Evolutionary conservation across 2,888 invertebrate species (phyloP), one percentile per base, ranked within the genome.

Genomic region (Sphecodes monilicornis): DNA sequence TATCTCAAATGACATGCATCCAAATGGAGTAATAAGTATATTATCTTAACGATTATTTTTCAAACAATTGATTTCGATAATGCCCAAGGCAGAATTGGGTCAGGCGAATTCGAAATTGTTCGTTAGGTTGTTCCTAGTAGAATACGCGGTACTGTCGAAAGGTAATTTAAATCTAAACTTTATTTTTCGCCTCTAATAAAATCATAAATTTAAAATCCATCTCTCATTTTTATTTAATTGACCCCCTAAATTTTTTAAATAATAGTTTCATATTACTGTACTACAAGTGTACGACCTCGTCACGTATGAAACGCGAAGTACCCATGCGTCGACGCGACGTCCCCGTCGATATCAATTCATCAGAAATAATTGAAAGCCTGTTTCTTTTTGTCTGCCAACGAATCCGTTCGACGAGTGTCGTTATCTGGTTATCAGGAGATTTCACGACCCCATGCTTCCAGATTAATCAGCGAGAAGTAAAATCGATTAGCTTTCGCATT

Each of bases 311-410:
- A 75, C 60, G 29, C 60, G 64, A 75, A 41, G 75, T 66, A 76
- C 26, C 74, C 26, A 60, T 60, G 54, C 73, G 39, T 75, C 75
- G 1, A 54, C 54, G 54, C 75, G 1, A 54, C 54, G 54, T 54
- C 54, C 54, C 54, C 54, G 16, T 18, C 64, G 75, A 4, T 76
- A 76, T 66, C 75, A 64, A 76, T 76, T 76, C 75, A 64, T 66
- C 66, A 32, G 43, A 64, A 66, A 46, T 76, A 64, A 76, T 76
- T 76, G 66, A 26, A 76, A 76, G 60, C 66, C 32, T 32, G 32
- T 76, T 66, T 43, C 57, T n/a, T 74, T 74, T 26, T 66, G 75
- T 76, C 29, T 32, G 64, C 41, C 66, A 46, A 46, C 75, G 64
- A 76, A 64, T 43, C 43, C 66, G 66, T 46, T 76, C 32, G 22